Conservation (phyloP, 30 jellyfish, hydroid and myxozoan species). For the Cassiopea andromeda region DNA sequence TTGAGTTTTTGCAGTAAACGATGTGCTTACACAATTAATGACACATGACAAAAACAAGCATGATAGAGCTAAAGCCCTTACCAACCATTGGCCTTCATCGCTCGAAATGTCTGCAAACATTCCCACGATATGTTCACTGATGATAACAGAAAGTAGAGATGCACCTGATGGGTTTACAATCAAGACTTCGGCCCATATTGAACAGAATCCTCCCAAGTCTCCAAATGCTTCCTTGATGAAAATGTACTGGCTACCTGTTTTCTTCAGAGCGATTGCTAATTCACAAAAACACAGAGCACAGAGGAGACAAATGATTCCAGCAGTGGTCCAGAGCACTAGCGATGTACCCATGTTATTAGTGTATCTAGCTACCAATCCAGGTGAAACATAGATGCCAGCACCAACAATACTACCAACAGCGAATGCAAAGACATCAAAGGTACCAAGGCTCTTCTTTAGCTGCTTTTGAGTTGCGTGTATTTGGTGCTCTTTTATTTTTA, state of each 20-base stretch:
- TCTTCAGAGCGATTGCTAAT: conserved; percentile 34
- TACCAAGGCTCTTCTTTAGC: conserved; percentile 26
- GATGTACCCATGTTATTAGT: conserved; percentile 40
- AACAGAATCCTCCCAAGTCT: neutral
- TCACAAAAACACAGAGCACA: conserved; percentile 53
- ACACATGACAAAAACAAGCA: neutral
- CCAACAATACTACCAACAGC: conserved; percentile 66
- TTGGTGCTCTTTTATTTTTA: neutral
- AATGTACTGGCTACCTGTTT: conserved; percentile 63
- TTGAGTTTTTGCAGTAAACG: neutral
- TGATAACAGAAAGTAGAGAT: neutral
- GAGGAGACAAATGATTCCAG: conserved; percentile 49
- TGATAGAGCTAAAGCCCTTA: neutral
- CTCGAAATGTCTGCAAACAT: neutral
- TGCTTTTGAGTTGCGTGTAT: neutral
- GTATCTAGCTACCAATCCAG: conserved; percentile 48
- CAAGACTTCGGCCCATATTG: neutral
- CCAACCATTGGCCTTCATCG: neutral
- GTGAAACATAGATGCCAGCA: conserved; percentile 75
- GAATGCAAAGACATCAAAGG: conserved; percentile 44
- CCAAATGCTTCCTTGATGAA: conserved; percentile 59
- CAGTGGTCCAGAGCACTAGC: conserved; percentile 38
- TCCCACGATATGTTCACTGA: neutral
- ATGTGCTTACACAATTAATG: neutral
- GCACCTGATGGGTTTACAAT: neutral